A percentile compares a stretch with the other conserved stretches of the same genome.
Evolutionary conservation across 2,113 vertebrate species (phyloP).

Genomic region (Trematocara macrostoma): DNA sequence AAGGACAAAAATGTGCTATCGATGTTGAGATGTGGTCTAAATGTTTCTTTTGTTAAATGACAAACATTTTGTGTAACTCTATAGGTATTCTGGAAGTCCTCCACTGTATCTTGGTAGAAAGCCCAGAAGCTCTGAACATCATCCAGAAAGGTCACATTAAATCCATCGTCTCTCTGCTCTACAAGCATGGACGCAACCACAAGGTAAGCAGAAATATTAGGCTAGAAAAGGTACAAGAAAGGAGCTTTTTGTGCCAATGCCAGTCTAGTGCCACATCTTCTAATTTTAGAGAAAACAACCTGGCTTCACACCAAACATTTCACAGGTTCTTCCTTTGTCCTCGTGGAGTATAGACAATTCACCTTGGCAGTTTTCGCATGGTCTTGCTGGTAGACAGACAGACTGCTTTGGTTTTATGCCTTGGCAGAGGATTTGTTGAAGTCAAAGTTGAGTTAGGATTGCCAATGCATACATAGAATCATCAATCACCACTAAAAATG

Average conservation of each 20-base stretch:
- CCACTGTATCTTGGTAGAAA: constrained; percentile 91
- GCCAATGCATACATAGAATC: background rate
- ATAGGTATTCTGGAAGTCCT: constrained; percentile 93
- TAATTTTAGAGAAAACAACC: background rate
- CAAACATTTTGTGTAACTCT: background rate
- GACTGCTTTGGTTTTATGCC: background rate
- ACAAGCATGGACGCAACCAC: constrained; percentile 93
- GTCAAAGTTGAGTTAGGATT: background rate
- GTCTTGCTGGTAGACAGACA: background rate
- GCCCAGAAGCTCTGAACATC: constrained; percentile 93
- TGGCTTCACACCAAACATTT: background rate
- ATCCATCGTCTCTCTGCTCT: constrained; percentile 92
- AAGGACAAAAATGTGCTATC: background rate
- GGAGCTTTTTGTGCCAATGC: background rate
- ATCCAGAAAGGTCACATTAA: constrained; percentile 91
- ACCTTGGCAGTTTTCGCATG: background rate
- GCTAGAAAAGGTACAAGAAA: background rate
- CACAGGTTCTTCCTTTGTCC: background rate
- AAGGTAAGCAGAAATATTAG: constrained; percentile 75
- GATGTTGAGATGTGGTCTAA: background rate
- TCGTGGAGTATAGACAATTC: background rate
- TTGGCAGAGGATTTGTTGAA: background rate
- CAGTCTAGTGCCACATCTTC: background rate
- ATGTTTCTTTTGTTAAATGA: background rate
- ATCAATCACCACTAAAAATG: background rate